Base-by-base conservation (phyloP, 2,888 invertebrate genomes). In the Conops quadrifasciatus region DNA sequence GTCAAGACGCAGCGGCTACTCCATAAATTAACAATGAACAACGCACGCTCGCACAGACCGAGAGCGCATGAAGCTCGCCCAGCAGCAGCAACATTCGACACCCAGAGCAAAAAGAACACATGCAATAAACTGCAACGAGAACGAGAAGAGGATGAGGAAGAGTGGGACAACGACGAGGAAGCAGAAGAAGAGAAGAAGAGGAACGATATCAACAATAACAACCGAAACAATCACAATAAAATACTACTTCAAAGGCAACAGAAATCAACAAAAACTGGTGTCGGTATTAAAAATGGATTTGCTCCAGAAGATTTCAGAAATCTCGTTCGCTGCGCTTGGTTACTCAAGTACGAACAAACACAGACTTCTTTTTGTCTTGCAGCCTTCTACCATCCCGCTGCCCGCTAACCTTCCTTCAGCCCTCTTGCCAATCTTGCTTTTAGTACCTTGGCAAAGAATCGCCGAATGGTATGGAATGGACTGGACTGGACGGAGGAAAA, bases 241-340 rank as follows among this genome's bases (percentile, higher is more conserved):
- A 36, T 36, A 7, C 36, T 4, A 36, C 9, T 36, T 36, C 36
- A 36, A 36, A 36, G 9, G 36, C 36, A 36, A 36, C 36, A 36
- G 9, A 36, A 60, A 49, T 30, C 15, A 28, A 60, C 15, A 28
- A 68, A 67, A 16, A 36, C n/a, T 28, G 24, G 45, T 30, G 60
- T 67, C 63, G 30, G 56, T 79, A 81, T 81, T 80, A 80, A 82
- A 82, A 82, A 82, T 82, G 83, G 84, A 82, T 83, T 79, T 84
- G 84, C 83, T 84, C 84, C 84, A 83, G 84, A 83, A 84, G 84
- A 84, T 84, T 83, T 83, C 79, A 82, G 84, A 82, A 83, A 83
- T 83, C 83, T 83, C 81, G 83, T 84, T 82, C 82, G 83, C 82
- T 80, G 80, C 83, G 82, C 83, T 81, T 83, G 83, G 84, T 75